Evolutionary conservation across 2,888 invertebrate species (phyloP), one percentile per base, ranked within the genome.

Genomic region (Lasioglossum villosulum): DNA sequence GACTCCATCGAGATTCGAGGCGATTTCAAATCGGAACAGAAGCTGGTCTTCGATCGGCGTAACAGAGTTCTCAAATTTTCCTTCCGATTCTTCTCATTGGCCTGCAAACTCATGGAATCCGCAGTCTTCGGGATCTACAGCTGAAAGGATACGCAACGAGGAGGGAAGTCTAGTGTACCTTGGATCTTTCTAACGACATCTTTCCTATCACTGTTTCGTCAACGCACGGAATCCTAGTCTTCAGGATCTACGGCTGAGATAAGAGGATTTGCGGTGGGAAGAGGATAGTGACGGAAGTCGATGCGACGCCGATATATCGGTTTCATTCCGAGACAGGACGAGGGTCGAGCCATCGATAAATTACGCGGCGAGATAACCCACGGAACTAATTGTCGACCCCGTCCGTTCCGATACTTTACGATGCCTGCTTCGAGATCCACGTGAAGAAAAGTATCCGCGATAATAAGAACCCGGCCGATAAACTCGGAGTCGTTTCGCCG

Each of bases 281-380:
- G 39, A 72, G 75, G 42, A 66, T 52, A 79, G 84, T 59, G 74
- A 78, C 80, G 82, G 86, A 84, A 86, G 86, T 84, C 73, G 82
- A 74, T 80, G 80, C 59, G 45, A 77, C 78, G 78, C 56, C 74
- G 79, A 52, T 52, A 83, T 79, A 79, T 48, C 59, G 81, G 63
- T 30, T 63, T 2, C 12, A 23, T 39, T 19, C 6, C 37, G 23
- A 34, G 30, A 23, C 39, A 78, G 84, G 75, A 73, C 78, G 73
- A 66, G 73, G 75, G 80, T 76, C 81, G 78, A n/a, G 80, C 34
- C 23, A 16, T 66, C 80, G 86, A 88, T 80, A 83, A 88, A 88
- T 89, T 37, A 75, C 83, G 19, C 14, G 10, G 16, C 59, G 88
- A 63, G 63, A 90, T 88, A 90, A 90, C 87, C 90, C 68, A 66